A percentile compares a stretch with the other conserved stretches of the same genome.
Evolutionary conservation across 1,140 invertebrate species (phyloP).

Genomic region (Drosophila pachea): DNA sequence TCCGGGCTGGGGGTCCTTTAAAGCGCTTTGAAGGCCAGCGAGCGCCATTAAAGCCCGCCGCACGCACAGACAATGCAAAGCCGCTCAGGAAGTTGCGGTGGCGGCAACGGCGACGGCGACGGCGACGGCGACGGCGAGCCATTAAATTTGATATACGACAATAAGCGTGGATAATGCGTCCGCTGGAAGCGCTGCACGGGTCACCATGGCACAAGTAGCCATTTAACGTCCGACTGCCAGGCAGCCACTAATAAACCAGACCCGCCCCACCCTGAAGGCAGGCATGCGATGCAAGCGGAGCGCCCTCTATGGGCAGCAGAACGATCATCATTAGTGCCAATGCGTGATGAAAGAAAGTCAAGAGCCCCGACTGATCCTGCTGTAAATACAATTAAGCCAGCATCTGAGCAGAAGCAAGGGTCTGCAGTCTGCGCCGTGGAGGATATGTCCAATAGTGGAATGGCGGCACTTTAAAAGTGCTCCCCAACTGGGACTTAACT

Average conservation of each 20-base stretch:
- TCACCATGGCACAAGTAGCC: slow-evolving; percentile 6
- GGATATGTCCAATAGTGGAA: too few relatives aligned
- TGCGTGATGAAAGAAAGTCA: too few relatives aligned
- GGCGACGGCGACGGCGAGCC: too few relatives aligned
- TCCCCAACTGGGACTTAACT: too few relatives aligned
- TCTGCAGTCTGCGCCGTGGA: too few relatives aligned
- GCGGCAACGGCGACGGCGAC: too few relatives aligned
- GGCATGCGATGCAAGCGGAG: slow-evolving; percentile 34
- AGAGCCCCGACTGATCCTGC: too few relatives aligned
- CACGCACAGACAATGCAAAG: slow-evolving; percentile 48
- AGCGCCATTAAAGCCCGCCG: slow-evolving; percentile 43
- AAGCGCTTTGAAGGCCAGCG: slow-evolving; percentile 27
- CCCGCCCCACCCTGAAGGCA: not conserved
- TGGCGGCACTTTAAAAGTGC: too few relatives aligned
- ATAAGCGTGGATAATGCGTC: slow-evolving; percentile 70
- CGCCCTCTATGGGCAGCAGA: not conserved
- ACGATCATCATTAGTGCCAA: not conserved
- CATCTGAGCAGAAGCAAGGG: too few relatives aligned
- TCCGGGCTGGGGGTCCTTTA: slow-evolving; percentile 26
- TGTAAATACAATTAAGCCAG: too few relatives aligned
- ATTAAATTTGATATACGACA: slow-evolving; percentile 74
- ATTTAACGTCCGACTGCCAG: slow-evolving; percentile 33
- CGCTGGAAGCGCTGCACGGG: slow-evolving; percentile 16
- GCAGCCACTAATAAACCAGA: not conserved
- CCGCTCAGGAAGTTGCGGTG: slow-evolving; percentile 52